Evolutionary conservation across 2,888 invertebrate species (phyloP), one percentile per base, ranked within the genome.

Genomic region (Chromoteleia sp.): DNA sequence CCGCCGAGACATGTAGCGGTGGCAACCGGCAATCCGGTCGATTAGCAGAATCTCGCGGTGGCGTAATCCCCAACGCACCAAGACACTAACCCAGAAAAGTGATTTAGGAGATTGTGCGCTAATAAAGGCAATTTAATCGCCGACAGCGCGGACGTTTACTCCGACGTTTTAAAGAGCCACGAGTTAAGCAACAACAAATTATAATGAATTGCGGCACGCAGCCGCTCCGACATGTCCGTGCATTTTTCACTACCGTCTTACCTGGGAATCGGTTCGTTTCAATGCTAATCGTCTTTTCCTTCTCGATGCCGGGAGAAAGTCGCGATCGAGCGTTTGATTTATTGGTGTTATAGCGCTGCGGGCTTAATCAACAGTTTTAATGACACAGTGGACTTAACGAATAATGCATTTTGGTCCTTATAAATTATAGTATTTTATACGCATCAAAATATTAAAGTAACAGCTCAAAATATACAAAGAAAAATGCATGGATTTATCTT

Each of bases 91-190:
- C 68, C 54, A 54, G 70, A 43, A 61, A 70, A 76, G 67, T 76
- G 67, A 75, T 75, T 75, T 75, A 75, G 75, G 75, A 59, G 75
- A 59, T 67, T 58, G 59, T 41, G 29, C 39, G 67, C 75, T 68
- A 68, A 76, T 68, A 76, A 76, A 68, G 59, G 65, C 59, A 45
- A 75, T 67, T 75, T 75, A 75, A 67, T 67, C 45, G 63, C 63
- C 45, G 43, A 33, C 36, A 30, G 43, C 45, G 48, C 43, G 43
- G 58, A 59, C 70, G 48, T 39, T 39, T 52, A 25, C 67, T 14
- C 15, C 19, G 58, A 58, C 58, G 75, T 65, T 65, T 75, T 45
- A 65, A 75, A 65, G 65, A 65, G 56, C 56, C 19, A 19, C 56
- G 43, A 30, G 63, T 67, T 75, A 50, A 48, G 76, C 76, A 76